Base-by-base conservation (phyloP, 1,140 invertebrate genomes). In the Polypedilum pembai region DNA sequence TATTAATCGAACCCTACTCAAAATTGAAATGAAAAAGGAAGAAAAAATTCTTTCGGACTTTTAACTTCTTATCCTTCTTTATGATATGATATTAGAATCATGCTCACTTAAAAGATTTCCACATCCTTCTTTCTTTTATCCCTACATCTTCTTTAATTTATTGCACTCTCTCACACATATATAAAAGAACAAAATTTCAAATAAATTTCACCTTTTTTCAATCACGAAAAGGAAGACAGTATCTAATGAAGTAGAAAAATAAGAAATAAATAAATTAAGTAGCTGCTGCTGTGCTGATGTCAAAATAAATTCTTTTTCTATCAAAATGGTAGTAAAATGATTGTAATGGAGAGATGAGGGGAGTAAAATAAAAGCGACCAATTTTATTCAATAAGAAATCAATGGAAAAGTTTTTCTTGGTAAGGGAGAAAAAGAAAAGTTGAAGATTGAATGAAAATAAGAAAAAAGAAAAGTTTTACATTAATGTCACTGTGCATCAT, bases 401-500 rank as follows among this genome's bases (percentile, higher is more conserved):
- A 15, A 56, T 56, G n/a, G 45, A 33, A 33, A 33, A 33, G 24
- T 33, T 33, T 33, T 33, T 3, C 24, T 33, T 33, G 1, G 24
- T 33, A 3, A 5, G n/a, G 45, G 45, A 56, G 12, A 56, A 15
- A 33, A 15, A 56, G 45, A 56, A 45, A 56, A 56, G 45, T 56
- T 33, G 24, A 33, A 33, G 24, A 33, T 33, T 33, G 24, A 33
- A 33, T 33, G 24, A 33, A 33, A 56, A 56, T 4, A 15, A 56
- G 12, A 56, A 56, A 1, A 15, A 45, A 15, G 45, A 56, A 56
- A 56, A 56, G 45, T 56, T 56, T 56, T 56, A 56, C 45, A 56
- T 56, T 56, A 56, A 56, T 56, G 45, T 56, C 45, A 56, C n/a
- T 56, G 24, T 33, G 45, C 45, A 56, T 56, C 45, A 56, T 56